phyloP scores from a whole-genome alignment of 2,888 invertebrate species.

The Coecobrya sp. region DNA sequence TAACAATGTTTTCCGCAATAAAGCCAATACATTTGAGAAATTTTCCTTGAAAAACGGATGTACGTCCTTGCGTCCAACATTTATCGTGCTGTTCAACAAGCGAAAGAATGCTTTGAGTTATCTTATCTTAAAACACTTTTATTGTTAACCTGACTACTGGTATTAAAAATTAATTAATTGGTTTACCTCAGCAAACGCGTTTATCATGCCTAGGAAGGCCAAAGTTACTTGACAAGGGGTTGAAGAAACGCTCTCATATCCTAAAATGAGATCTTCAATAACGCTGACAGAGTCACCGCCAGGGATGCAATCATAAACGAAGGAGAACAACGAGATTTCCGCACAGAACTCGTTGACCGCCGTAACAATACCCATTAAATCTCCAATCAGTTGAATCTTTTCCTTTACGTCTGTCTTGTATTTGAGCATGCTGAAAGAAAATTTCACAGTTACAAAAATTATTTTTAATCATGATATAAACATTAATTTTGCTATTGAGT shows the following conservation, averaged over 20 bases:
- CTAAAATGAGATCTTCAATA: conserved; percentile 81
- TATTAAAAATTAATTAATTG: too few species aligned
- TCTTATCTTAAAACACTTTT: too few species aligned
- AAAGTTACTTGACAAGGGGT: conserved; percentile 78
- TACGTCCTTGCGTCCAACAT: conserved; percentile 65
- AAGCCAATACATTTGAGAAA: conserved; percentile 66
- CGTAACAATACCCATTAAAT: conserved; percentile 78
- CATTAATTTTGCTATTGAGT: neutral
- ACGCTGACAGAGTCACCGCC: conserved; percentile 65
- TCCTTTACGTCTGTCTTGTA: conserved; percentile 56
- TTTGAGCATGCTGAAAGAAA: conserved; percentile 71
- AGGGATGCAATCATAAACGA: conserved; percentile 75
- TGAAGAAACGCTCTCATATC: conserved; percentile 82
- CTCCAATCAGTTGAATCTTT: conserved; percentile 67
- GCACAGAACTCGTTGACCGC: conserved; percentile 66
- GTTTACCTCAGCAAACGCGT: conserved; percentile 72
- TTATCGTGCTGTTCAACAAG: conserved; percentile 45
- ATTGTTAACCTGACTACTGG: too few species aligned
- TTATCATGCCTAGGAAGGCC: conserved; percentile 78
- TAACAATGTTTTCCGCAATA: conserved; percentile 83
- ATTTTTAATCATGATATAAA: too few species aligned
- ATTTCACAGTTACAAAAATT: too few species aligned
- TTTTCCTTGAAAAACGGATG: conserved; percentile 49
- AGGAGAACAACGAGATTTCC: conserved; percentile 50
- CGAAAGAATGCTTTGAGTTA: neutral